Evolutionary conservation across 1,140 invertebrate genomes (phyloP), one percentile per base, ranked within the genome.

Genomic region (Heliconius eleuchia): DNA sequence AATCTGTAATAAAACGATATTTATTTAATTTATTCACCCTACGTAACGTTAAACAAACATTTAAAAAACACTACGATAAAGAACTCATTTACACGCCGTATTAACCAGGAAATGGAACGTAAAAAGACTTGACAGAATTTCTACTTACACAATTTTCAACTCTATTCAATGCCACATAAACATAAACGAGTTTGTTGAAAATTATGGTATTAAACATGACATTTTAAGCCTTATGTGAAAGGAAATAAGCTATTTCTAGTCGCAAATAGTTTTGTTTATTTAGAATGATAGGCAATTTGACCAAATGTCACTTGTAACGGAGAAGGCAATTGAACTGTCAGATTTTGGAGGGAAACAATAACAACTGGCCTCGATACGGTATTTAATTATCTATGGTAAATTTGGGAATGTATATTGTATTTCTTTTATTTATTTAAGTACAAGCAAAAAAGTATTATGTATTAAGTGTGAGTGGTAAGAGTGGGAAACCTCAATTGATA

Each of bases 21-120:
- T 73, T 71, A 27, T 55, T 72, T 91, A 91, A 91, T 92, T 83
- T 91, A 94, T 94, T 89, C 91, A 93, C 91, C 91, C 91, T 85
- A 79, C 77, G 74, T 70, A 77, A 76, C 84, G 88, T 84, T 88
- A 89, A 83, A 89, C 86, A 91, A 91, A 92, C 88, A 86, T 87
- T 93, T 89, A 88, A 93, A 94, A 91, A 89, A 88, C 86, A 86
- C 86, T 83, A 83, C 88, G 89, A 92, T 92, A 94, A 94, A 92
- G 92, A 93, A 94, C 91, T 92, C 89, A 94, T 94, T 94, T 94
- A 92, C 86, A 94, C 91, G 91, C 85, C 84, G 83, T 88, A 90
- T 94, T 94, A 93, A 88, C 87, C 88, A 82, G 85, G 88, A 90
- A 93, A 93, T 92, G 88, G 87, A 84, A 88, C 85, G 87, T 87